Conservation (phyloP, 2,113 vertebrate species). For the Menura novaehollandiae region DNA sequence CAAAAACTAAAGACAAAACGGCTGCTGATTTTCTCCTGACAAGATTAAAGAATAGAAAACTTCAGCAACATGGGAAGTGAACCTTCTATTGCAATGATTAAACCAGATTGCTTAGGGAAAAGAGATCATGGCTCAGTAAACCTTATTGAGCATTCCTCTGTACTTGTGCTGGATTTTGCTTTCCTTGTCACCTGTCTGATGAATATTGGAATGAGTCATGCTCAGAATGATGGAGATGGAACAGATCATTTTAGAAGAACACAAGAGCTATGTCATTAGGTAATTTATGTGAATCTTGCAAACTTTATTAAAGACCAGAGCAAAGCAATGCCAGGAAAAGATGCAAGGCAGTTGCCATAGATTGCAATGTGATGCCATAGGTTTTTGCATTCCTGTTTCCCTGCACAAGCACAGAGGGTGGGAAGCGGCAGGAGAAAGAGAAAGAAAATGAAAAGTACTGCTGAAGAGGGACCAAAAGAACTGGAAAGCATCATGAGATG, state of each 20-base stretch:
- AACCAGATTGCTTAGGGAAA: background rate
- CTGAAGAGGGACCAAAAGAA: background rate
- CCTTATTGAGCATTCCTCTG: background rate
- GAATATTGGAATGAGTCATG: background rate
- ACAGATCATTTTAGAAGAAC: background rate
- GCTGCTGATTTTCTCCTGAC: background rate
- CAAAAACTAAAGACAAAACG: background rate
- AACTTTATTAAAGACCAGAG: background rate
- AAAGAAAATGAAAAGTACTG: background rate
- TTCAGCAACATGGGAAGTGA: background rate
- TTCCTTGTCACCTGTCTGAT: background rate
- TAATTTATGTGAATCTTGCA: background rate
- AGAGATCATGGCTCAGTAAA: background rate
- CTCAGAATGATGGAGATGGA: background rate
- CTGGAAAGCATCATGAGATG: slow-evolving; percentile 9
- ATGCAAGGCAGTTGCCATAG: background rate
- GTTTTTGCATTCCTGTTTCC: slow-evolving; percentile 8
- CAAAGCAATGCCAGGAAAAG: background rate
- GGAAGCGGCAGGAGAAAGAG: background rate
- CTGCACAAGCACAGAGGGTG: background rate
- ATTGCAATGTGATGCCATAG: background rate
- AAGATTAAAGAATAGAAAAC: background rate
- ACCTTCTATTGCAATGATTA: background rate
- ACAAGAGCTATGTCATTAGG: background rate
- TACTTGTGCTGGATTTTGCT: background rate